Conservation (phyloP, 2,888 invertebrate genomes). For the Philhelius pedissequus region DNA sequence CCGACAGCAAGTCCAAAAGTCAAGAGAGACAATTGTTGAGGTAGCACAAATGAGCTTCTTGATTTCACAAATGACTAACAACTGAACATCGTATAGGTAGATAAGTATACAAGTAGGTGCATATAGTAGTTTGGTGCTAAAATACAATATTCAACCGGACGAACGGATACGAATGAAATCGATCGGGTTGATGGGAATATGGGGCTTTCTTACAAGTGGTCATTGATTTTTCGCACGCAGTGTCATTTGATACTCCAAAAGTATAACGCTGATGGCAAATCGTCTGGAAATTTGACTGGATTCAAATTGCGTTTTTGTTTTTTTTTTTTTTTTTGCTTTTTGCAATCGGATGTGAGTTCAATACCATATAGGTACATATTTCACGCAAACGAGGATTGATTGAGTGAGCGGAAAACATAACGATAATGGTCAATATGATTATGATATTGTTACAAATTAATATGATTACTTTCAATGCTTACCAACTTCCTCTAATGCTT, state of each 20-base stretch:
- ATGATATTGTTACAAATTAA: background rate
- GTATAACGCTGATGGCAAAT: slow-evolving; percentile 40
- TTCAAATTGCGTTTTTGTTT: slow-evolving; percentile 26
- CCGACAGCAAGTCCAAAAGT: slow-evolving; percentile 61
- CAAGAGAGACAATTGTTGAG: slow-evolving; percentile 64
- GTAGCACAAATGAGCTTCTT: slow-evolving; percentile 67
- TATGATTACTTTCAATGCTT: background rate
- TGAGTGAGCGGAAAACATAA: background rate
- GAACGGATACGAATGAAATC: slow-evolving; percentile 60
- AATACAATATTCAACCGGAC: slow-evolving; percentile 44
- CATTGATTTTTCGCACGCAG: slow-evolving; percentile 66
- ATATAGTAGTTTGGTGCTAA: background rate
- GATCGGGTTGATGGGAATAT: slow-evolving; percentile 61
- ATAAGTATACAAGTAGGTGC: too few species aligned
- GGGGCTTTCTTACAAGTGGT: slow-evolving; percentile 56
- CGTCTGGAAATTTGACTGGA: slow-evolving; percentile 61
- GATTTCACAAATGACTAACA: slow-evolving; percentile 65
- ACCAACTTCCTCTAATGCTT: too few species aligned
- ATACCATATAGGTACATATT: too few species aligned
- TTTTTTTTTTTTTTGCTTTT: background rate
- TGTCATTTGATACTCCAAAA: slow-evolving; percentile 34
- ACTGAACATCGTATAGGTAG: slow-evolving; percentile 46
- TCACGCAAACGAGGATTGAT: background rate
- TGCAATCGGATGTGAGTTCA: slow-evolving; percentile 36
- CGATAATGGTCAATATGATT: background rate